A percentile compares a stretch with the other conserved stretches of the same genome.
These are phyloP conservation scores for Tychaedon coryphoeus DNA, from an alignment of 2,113 vertebrate genomes.

Conservation along the genomic window DNA sequence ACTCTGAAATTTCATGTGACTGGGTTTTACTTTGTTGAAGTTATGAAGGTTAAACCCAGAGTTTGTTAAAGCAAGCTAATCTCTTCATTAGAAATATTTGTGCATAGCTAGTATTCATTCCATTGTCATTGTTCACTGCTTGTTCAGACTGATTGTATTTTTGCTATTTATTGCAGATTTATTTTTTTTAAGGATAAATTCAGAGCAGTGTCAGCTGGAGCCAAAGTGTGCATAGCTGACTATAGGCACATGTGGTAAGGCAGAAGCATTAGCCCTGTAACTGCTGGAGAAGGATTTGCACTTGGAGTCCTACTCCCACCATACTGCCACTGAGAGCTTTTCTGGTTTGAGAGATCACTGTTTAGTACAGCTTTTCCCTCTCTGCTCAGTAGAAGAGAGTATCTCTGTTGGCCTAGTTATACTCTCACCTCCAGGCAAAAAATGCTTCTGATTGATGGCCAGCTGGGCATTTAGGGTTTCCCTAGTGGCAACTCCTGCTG, in stretches of 20 bases:
- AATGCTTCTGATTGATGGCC: background rate
- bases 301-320: background rate
- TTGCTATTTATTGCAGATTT: background rate
- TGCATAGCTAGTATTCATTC: background rate
- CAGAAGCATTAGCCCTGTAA: background rate
- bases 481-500: background rate
- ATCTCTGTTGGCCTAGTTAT: background rate
- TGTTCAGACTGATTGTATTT: background rate
- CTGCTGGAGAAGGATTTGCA: background rate
- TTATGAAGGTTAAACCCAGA: background rate
- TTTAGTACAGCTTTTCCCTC: background rate
- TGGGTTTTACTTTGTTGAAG: constrained; percentile 35
- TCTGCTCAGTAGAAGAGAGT: background rate
- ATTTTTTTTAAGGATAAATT: background rate
- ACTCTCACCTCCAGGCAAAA: background rate
- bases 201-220: background rate
- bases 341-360: background rate
- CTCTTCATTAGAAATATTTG: constrained; percentile 24
- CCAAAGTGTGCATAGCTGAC: background rate
- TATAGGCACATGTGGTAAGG: background rate
- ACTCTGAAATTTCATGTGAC: constrained; percentile 46
- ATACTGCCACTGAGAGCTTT: background rate
- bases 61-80: constrained; percentile 30
- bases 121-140: background rate
- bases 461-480: background rate